Percentiles rank a stretch among this genome's conserved stretches.
These are phyloP conservation scores for Platycheirus rosarum DNA, from an alignment of 2,888 invertebrate species.

Conservation along the genomic window DNA sequence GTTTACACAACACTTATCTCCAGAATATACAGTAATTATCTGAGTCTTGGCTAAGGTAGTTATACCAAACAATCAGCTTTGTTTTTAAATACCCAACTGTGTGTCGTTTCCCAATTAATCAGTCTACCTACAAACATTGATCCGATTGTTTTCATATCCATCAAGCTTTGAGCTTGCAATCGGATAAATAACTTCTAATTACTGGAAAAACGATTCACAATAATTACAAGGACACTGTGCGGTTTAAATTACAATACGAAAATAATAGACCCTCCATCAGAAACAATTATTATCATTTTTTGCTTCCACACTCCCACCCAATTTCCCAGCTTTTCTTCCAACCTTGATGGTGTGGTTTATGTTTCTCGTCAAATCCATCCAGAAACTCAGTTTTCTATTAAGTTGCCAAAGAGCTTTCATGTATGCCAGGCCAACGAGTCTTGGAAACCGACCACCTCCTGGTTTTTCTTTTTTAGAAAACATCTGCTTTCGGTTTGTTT, in stretches of 20 bases:
- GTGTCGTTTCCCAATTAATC: too few species aligned
- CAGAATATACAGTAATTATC: too few species aligned
- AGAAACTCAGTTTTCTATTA: neutral
- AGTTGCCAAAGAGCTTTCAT: neutral
- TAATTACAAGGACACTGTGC: neutral
- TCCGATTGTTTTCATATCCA: slow-evolving; percentile 1
- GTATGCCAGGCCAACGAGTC: neutral
- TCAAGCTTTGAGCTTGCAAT: neutral
- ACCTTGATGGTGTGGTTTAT: neutral
- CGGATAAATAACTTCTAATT: neutral
- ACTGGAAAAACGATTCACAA: slow-evolving; percentile 8
- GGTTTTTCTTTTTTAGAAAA: too few species aligned
- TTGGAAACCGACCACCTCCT: neutral
- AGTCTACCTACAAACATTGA: neutral
- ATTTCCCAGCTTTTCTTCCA: neutral
- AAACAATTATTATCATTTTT: slow-evolving; percentile 1
- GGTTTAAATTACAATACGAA: slow-evolving; percentile 11
- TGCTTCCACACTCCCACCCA: too few species aligned
- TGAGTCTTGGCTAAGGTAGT: too few species aligned
- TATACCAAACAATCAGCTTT: too few species aligned
- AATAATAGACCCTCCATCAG: neutral
- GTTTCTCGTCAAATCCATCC: neutral
- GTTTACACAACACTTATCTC: too few species aligned
- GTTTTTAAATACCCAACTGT: too few species aligned
- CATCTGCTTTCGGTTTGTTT: too few species aligned